These are phyloP conservation scores for Epizoanthus rinbou DNA, from an alignment of 92 coral and sea anemone genomes.

Conservation along the genomic window DNA sequence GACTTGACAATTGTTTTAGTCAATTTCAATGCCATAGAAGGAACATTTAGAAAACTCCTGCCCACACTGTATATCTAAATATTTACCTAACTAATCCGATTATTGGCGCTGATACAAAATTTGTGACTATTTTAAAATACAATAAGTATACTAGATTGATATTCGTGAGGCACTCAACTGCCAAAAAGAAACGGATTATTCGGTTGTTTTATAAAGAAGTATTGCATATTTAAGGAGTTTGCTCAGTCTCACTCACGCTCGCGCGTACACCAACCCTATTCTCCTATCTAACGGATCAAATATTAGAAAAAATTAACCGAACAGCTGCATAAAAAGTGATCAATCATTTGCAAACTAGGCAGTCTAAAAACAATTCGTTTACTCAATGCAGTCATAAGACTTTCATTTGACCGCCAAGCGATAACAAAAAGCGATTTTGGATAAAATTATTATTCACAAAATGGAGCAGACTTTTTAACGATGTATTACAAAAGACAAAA, in stretches of 20 bases:
- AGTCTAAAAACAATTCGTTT: slow-evolving; percentile 43
- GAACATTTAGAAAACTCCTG: slow-evolving; percentile 13
- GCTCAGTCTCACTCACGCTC: neutral
- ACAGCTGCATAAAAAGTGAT: slow-evolving; percentile 24
- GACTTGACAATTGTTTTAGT: neutral
- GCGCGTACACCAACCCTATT: neutral
- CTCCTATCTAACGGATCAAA: slow-evolving; percentile 42
- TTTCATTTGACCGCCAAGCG: slow-evolving; percentile 30
- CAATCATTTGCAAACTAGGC: slow-evolving; percentile 31
- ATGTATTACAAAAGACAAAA: slow-evolving; percentile 1
- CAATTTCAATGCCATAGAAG: neutral
- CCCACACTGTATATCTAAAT: slow-evolving; percentile 22
- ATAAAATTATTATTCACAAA: neutral
- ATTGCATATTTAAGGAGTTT: neutral
- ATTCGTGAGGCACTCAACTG: slow-evolving; percentile 3
- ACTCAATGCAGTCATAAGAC: slow-evolving; percentile 21
- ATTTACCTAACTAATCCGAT: slow-evolving; percentile 41
- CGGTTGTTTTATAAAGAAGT: neutral
- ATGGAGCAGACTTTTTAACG: slow-evolving; percentile 4
- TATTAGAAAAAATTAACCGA: too few relatives aligned
- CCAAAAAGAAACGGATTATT: neutral
- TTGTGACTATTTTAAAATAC: slow-evolving; percentile 11
- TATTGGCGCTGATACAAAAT: slow-evolving; percentile 42
- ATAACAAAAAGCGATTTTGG: slow-evolving; percentile 14
- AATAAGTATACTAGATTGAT: neutral